Conservation (phyloP, 2,888 invertebrate species). For the Nomada hirtipes region DNA sequence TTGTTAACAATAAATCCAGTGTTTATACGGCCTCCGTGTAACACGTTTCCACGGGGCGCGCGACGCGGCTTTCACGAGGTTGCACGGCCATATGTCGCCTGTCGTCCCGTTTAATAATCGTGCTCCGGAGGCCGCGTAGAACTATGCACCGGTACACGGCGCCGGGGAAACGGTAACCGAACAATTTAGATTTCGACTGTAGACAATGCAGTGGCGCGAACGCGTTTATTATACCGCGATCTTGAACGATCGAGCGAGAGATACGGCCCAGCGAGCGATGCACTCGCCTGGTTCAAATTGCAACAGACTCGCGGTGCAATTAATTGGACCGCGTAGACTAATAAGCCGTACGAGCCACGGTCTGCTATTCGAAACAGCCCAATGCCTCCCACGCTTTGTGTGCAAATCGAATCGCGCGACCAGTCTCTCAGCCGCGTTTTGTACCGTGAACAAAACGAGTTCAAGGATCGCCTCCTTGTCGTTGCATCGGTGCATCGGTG, state of each 20-base stretch:
- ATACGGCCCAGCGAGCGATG: neutral
- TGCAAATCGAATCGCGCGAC: slow-evolving; percentile 36
- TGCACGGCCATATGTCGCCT: slow-evolving; percentile 26
- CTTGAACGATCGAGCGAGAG: neutral
- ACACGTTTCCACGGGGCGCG: slow-evolving; percentile 33
- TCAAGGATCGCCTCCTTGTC: slow-evolving; percentile 2
- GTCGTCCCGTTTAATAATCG: slow-evolving; percentile 27
- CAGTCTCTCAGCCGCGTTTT: neutral
- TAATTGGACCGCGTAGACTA: slow-evolving; percentile 45
- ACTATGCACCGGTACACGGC: neutral
- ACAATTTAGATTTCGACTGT: neutral
- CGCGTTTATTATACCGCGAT: no score
- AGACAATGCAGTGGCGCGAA: no score
- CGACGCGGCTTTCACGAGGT: neutral
- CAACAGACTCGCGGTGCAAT: slow-evolving; percentile 27
- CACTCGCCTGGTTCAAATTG: slow-evolving; percentile 8
- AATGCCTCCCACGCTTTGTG: slow-evolving; percentile 47
- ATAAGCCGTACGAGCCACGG: slow-evolving; percentile 15
- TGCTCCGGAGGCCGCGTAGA: slow-evolving; percentile 4
- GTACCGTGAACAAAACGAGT: neutral
- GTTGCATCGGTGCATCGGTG: slow-evolving; percentile 26
- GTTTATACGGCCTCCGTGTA: slow-evolving; percentile 40
- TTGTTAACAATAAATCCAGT: slow-evolving; percentile 52
- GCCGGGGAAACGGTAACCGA: neutral
- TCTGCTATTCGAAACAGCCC: slow-evolving; percentile 23